A percentile compares a stretch with the other conserved stretches of the same genome.
Conservation (phyloP, 2,888 invertebrate species). For the Prionchulus punctatus region DNA sequence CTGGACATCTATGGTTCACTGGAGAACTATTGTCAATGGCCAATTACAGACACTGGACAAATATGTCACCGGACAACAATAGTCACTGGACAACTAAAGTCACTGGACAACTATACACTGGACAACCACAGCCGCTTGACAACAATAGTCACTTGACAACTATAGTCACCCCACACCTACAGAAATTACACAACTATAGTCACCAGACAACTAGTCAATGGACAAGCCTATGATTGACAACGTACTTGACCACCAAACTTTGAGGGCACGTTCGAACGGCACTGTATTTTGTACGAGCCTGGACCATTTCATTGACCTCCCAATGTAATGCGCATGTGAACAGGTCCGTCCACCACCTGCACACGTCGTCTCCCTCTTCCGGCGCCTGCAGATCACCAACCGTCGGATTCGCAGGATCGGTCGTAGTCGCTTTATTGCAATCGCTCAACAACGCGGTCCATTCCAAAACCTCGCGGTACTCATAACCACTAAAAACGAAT, state of each 20-base stretch:
- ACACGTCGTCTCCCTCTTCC: slow-evolving; percentile 20
- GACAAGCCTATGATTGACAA: not conserved
- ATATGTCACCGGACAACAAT: no score
- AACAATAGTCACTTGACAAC: no score
- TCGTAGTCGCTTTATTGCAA: not conserved
- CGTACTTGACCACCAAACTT: slow-evolving; percentile 20
- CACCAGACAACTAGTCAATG: no score
- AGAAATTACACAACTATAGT: no score
- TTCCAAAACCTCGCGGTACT: not conserved
- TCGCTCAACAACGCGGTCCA: not conserved
- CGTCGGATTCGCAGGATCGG: not conserved
- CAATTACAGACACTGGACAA: no score
- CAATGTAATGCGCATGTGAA: slow-evolving; percentile 25
- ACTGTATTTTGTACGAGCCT: slow-evolving; percentile 25
- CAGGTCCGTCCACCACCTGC: slow-evolving; percentile 29
- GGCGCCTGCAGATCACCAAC: not conserved
- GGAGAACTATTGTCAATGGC: no score
- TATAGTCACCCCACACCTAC: no score
- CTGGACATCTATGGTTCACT: no score
- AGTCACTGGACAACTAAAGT: no score
- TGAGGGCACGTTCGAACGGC: slow-evolving; percentile 22
- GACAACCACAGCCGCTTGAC: no score
- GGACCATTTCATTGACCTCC: slow-evolving; percentile 18
- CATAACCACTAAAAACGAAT: not conserved
- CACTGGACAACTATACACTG: no score